Conservation (phyloP, 2,888 invertebrate species). For the Nomada ferruginata region DNA sequence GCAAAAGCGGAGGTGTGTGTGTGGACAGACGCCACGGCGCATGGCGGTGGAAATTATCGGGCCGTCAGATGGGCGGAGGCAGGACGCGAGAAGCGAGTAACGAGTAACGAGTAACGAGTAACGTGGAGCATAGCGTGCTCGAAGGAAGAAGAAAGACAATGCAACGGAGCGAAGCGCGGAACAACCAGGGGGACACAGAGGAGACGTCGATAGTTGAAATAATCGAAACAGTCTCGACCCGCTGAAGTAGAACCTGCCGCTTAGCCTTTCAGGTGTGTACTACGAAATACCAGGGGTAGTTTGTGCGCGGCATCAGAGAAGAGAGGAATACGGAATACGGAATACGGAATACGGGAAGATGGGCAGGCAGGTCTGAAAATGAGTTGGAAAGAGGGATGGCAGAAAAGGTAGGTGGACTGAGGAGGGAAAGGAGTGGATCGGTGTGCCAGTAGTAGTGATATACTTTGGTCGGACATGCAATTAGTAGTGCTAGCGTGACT, state of each 20-base stretch:
- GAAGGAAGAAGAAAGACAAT: neutral
- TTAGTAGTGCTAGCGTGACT: conserved; percentile 80
- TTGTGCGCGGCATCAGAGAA: neutral
- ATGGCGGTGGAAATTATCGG: conserved; percentile 2
- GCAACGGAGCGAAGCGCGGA: neutral
- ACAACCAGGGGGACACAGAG: neutral
- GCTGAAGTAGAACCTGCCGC: conserved; percentile 47
- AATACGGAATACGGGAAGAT: no score
- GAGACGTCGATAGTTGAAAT: neutral
- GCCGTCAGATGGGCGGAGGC: conserved; percentile 6
- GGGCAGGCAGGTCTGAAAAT: neutral
- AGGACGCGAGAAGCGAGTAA: neutral
- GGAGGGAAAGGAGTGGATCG: conserved; percentile 50
- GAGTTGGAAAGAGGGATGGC: neutral
- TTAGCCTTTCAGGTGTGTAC: conserved; percentile 46
- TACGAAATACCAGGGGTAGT: conserved; percentile 27
- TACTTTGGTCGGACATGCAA: conserved; percentile 81
- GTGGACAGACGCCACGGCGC: neutral
- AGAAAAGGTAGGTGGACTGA: neutral
- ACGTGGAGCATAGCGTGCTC: neutral
- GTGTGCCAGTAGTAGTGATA: conserved; percentile 75
- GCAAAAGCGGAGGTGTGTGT: neutral
- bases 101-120: no score
- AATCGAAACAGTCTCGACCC: conserved; percentile 67
- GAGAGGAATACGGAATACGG: neutral